Conservation (phyloP, 1,140 invertebrate genomes). For the Drosophila equinoxialis region DNA sequence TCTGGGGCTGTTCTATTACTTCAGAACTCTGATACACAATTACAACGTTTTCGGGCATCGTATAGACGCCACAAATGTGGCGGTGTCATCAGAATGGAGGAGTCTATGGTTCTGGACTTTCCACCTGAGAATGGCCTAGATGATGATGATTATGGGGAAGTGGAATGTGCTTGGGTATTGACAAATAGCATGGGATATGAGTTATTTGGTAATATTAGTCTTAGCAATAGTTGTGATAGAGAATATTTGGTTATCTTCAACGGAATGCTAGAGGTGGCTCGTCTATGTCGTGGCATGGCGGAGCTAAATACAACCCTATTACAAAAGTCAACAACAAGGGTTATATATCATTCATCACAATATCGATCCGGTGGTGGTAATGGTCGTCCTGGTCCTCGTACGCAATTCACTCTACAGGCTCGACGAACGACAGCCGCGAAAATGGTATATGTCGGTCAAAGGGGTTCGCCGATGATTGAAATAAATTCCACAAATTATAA, state of each 20-base stretch:
- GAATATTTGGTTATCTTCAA: constrained; percentile 51
- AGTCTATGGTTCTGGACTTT: constrained; percentile 11
- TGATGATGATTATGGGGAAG: constrained; percentile 23
- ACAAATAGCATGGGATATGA: constrained; percentile 8
- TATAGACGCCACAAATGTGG: constrained; percentile 62
- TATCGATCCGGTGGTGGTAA: not conserved
- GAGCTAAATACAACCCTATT: constrained; percentile 29
- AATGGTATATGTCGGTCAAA: constrained; percentile 18
- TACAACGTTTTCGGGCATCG: constrained; percentile 30
- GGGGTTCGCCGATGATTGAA: constrained; percentile 15
- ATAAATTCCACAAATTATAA: constrained; percentile 47
- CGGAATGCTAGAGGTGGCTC: not conserved
- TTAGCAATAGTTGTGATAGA: constrained; percentile 61
- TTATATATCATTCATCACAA: constrained; percentile 54
- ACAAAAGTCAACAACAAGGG: not conserved
- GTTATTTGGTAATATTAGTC: constrained; percentile 46
- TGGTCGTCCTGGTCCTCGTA: constrained; percentile 4
- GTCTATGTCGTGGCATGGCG: constrained; percentile 41
- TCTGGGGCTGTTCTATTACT: constrained; percentile 35
- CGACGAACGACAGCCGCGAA: not conserved
- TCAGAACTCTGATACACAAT: not conserved
- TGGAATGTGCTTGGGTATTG: constrained; percentile 62
- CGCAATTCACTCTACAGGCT: constrained; percentile 30
- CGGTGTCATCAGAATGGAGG: constrained; percentile 39
- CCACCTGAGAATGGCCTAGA: constrained; percentile 18